Base-by-base conservation (phyloP, 2,888 invertebrate genomes). In the Scaeva pyrastri region DNA sequence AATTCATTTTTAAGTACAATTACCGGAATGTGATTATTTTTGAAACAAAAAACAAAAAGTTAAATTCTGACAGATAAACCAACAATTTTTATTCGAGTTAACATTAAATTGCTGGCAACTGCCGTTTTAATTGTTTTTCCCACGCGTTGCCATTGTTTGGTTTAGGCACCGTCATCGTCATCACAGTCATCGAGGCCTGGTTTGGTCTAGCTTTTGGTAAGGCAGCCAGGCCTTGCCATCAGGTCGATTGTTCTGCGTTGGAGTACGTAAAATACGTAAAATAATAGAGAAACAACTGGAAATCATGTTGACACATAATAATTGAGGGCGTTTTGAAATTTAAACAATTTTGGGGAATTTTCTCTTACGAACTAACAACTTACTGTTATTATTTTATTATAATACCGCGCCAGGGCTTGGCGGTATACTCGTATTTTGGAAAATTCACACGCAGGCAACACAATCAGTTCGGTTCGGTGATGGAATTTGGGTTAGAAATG, bases 231-330 rank as follows among this genome's bases (percentile, higher is more conserved):
- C 39, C 6, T 26, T 6, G 31, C 31, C 19, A 45, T 16, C 41
- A 16, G 41, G 48, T 21, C 66, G 58, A 60, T 70, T 62, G 71
- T 70, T 74, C 39, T 55, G 36, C 21, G 31, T 52, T 48, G 71
- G 71, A 21, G 80, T 23, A 45, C 4, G 5, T 14, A n/a, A 52
- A 7, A 31, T 31, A 7, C 48, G 41, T 62, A 64, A 64, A 64
- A 48, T 48, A 66, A 66, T 66, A 66, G 66, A 66, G 66, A 66
- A 68, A 64, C 41, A 64, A 52, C 64, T 78, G 77, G 71, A 78
- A 86, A 82, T 82, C 86, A 86, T 82, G 82, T 86, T 86, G 86
- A 86, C 86, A 86, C 86, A 86, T 86, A 86, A 86, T 86, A 86
- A 82, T 86, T 86, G 86, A 82, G 82, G 86, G 82, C 86, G 86